phyloP scores from a whole-genome alignment of 2,113 vertebrate species.

The Corydoras sp. region DNA sequence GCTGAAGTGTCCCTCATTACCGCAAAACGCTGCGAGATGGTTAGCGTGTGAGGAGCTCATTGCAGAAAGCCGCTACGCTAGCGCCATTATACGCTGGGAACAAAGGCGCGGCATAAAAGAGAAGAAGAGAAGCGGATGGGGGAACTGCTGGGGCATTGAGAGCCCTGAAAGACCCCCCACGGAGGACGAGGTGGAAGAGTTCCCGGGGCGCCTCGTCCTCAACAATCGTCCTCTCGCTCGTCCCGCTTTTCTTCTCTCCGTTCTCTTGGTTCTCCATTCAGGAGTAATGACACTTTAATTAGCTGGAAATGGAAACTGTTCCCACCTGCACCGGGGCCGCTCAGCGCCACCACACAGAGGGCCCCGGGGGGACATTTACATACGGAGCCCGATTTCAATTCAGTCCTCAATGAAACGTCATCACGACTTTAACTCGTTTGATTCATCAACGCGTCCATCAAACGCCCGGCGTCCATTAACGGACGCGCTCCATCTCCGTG shows the following conservation, averaged over 20 bases:
- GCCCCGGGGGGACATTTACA: too few relatives aligned
- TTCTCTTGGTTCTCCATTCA: background rate
- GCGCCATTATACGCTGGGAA: background rate
- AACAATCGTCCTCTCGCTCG: background rate
- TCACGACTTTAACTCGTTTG: too few relatives aligned
- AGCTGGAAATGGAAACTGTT: conserved; percentile 9
- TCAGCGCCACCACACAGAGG: conserved; percentile 34
- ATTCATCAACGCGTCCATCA: too few relatives aligned
- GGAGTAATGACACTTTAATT: conserved; percentile 18
- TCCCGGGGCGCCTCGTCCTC: conserved; percentile 4
- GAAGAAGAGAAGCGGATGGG: conserved; percentile 7
- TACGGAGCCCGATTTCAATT: too few relatives aligned
- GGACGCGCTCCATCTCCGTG: too few relatives aligned
- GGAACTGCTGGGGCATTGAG: conserved; percentile 10
- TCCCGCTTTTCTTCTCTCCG: conserved; percentile 4
- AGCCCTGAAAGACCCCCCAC: background rate
- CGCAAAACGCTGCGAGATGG: background rate
- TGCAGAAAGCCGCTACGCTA: background rate
- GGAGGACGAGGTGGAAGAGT: conserved; percentile 3
- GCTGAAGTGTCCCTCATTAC: too few relatives aligned
- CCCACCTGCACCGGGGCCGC: conserved; percentile 45
- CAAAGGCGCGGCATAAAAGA: background rate
- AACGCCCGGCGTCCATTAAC: too few relatives aligned
- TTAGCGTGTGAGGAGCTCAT: background rate
- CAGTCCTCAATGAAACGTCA: too few relatives aligned